A percentile compares a stretch with the other conserved stretches of the same genome.
Conservation (phyloP, 2,797 vertebrate species). For the Pantherophis alleghaniensis region DNA sequence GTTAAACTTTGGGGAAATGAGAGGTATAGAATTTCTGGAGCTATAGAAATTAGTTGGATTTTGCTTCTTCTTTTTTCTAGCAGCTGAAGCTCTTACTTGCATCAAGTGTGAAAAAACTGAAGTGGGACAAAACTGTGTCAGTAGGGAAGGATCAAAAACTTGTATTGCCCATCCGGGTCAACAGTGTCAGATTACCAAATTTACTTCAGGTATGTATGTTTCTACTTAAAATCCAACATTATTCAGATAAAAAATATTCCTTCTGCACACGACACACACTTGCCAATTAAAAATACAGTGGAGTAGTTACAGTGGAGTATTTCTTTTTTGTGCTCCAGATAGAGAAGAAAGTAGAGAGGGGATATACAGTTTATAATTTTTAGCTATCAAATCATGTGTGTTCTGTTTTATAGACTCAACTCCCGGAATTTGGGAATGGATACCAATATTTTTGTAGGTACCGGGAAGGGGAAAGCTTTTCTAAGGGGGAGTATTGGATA, state of each 20-base stretch:
- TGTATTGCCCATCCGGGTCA: background rate
- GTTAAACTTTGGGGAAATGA: background rate
- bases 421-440: background rate
- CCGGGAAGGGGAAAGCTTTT: background rate
- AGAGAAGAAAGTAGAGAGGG: background rate
- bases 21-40: background rate
- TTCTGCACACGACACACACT: background rate
- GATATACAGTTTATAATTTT: background rate
- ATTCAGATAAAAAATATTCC: too few relatives aligned
- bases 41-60: background rate
- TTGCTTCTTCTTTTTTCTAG: background rate
- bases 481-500: background rate
- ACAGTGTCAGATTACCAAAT: background rate
- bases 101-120: background rate
- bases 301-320: background rate
- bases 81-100: background rate
- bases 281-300: background rate
- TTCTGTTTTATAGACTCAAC: background rate
- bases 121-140: background rate
- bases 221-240: background rate
- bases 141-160: fast-evolving
- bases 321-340: background rate
- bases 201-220: background rate
- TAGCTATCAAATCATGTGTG: background rate
- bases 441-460: background rate